These are phyloP conservation scores for Menidia beryllina DNA, from an alignment of 2,113 vertebrate genomes.

Conservation along the genomic window DNA sequence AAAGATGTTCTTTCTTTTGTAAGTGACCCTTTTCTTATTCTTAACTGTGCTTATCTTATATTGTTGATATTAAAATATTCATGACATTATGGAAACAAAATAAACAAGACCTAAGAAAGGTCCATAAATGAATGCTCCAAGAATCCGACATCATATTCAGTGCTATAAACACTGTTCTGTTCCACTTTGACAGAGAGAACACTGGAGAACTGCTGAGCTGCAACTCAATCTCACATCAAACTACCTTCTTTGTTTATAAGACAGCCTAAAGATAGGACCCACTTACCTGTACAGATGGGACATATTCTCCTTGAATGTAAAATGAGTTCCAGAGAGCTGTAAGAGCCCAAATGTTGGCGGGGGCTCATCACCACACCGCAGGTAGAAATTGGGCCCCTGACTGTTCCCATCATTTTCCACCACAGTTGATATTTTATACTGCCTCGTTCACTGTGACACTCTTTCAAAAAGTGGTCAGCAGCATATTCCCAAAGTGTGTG, in stretches of 20 bases:
- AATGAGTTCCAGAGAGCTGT: conserved; percentile 15
- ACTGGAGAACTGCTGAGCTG: neutral
- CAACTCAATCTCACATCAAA: neutral
- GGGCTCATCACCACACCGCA: conserved; percentile 15
- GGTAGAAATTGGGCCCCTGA: neutral
- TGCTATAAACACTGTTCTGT: neutral
- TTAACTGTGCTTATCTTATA: no score
- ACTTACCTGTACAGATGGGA: conserved; percentile 6
- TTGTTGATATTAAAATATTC: no score
- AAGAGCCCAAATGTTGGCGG: neutral
- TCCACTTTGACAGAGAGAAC: neutral
- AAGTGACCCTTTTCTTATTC: no score
- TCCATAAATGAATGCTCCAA: neutral
- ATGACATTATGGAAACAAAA: no score
- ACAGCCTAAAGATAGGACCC: neutral
- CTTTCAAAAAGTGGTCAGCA: neutral
- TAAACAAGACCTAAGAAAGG: neutral
- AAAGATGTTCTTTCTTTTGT: no score
- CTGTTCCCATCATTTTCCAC: conserved; percentile 7
- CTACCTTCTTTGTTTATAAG: conserved; percentile 8
- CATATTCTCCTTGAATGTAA: neutral
- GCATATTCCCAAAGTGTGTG: neutral
- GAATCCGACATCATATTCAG: neutral
- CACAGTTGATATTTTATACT: conserved; percentile 11
- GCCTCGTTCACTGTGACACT: conserved; percentile 8